Evolutionary conservation across 2,888 invertebrate genomes (phyloP), one percentile per base, ranked within the genome.

Genomic region (Luffia ferchaultella): DNA sequence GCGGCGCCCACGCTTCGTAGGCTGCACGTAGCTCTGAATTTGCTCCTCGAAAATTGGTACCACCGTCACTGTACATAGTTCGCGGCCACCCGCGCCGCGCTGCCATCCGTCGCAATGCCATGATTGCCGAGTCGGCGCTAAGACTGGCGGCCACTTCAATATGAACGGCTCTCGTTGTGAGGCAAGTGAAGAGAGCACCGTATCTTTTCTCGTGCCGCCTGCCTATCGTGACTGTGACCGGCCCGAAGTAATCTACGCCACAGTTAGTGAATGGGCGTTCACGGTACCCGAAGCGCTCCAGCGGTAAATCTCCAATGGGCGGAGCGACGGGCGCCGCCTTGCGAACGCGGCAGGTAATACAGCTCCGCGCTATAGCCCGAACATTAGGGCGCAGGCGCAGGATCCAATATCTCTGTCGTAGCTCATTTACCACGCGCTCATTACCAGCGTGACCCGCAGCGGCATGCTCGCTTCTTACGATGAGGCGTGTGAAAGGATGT

Each of bases 261-360:
- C 43, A 49, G 49, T 43, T 9, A 12, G 16, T 19, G 12, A 42
- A 49, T 2, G 43, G 43, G 2, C 20, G 41, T 12, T 44, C n/a
- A 19, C 45, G 45, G 17, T 30, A 17, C 2, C 18, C 45, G 9
- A 54, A 17, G 9, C 54, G 40, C 1, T 19, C 50, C 18, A 1
- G 1, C 7, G 52, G 50, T 18, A 57, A 18, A 2, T 50, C 41
- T 7, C 45, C 51, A 49, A 53, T 55, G 15, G 46, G 18, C 1
- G 55, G 55, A 12, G 42, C 41, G 16, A 16, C 2, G 16, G 54
- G 54, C 18, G 46, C 49, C 2, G 52, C 53, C 2, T 42, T 41
- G 5, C 19, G 51, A 9, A 53, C 46, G 2, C 52, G 46, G 18
- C 56, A 57, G 1, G n/a, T 42, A 1, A 30, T 18, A 16, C 53